Evolutionary conservation across 1,140 invertebrate genomes (phyloP).

Genomic region (Platyura marginata): DNA sequence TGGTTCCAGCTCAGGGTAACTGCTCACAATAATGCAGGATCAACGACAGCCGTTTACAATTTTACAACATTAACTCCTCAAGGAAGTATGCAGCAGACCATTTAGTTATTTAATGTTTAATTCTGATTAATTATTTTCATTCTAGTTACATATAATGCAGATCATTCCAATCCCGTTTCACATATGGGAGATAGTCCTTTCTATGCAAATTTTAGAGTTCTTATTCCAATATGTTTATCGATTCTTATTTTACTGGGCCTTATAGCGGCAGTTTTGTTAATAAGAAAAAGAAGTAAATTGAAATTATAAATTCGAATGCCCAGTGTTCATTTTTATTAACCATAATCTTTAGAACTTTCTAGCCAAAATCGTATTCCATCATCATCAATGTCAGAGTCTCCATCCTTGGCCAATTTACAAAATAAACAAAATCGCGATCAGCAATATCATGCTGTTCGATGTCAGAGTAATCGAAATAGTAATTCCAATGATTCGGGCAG

Average conservation of each 20-base stretch:
- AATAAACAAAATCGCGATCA: slow-evolving; percentile 58
- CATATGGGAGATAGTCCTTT: slow-evolving; percentile 40
- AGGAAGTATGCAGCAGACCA: slow-evolving; percentile 37
- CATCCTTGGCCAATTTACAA: slow-evolving; percentile 50
- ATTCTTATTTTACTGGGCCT: slow-evolving; percentile 42
- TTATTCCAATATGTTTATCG: slow-evolving; percentile 46
- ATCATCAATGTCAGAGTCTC: slow-evolving; percentile 34
- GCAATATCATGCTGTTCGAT: slow-evolving; percentile 43
- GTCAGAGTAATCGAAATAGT: slow-evolving; percentile 26
- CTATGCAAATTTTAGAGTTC: slow-evolving; percentile 46
- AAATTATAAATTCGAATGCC: no score
- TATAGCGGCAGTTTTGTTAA: slow-evolving; percentile 37
- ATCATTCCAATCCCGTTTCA: slow-evolving; percentile 35
- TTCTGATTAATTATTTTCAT: slow-evolving; percentile 4
- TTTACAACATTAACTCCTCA: slow-evolving; percentile 59
- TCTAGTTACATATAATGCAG: slow-evolving; percentile 29
- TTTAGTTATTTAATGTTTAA: no score
- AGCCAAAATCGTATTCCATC: slow-evolving; percentile 18
- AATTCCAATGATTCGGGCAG: slow-evolving; percentile 28
- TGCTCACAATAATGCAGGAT: slow-evolving; percentile 83
- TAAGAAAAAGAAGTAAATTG: slow-evolving; percentile 44
- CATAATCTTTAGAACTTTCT: slow-evolving; percentile 10
- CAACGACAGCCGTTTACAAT: slow-evolving; percentile 70
- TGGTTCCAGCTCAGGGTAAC: slow-evolving; percentile 62
- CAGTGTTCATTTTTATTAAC: not conserved